Evolutionary conservation across 2,113 vertebrate genomes (phyloP).

Genomic region (Indri indri): DNA sequence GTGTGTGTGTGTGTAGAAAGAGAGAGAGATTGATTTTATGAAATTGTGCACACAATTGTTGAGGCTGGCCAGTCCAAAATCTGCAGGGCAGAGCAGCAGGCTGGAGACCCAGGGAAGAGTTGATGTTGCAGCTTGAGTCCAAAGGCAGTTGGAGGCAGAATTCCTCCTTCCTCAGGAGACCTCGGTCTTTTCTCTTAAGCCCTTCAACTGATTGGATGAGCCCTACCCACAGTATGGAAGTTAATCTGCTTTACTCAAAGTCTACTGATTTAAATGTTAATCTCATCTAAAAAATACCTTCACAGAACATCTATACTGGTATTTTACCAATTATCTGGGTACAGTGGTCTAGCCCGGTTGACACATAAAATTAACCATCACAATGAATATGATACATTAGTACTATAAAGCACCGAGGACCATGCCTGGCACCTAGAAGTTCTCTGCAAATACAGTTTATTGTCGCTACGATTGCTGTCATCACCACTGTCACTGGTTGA

Average conservation of each 20-base stretch:
- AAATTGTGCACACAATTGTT: background rate
- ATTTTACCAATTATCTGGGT: background rate
- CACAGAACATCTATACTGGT: background rate
- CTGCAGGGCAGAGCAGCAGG: background rate
- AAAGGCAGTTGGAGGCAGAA: background rate
- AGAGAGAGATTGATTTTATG: background rate
- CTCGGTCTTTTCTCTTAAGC: background rate
- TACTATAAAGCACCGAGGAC: background rate
- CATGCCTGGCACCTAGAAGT: background rate
- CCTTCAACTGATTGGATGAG: background rate
- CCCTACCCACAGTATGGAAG: background rate
- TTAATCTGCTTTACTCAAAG: background rate
- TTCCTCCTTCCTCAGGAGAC: background rate
- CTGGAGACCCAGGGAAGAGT: background rate
- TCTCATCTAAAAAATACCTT: background rate
- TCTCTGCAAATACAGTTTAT: background rate
- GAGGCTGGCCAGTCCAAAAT: background rate
- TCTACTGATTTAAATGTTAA: background rate
- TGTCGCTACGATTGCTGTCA: background rate
- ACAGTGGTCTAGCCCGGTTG: background rate
- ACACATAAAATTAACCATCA: background rate
- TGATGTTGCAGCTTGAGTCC: background rate
- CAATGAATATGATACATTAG: background rate
- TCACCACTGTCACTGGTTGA: background rate
- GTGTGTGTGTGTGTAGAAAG: background rate